Percentiles rank a stretch among this genome's conserved stretches.
phyloP scores from a whole-genome alignment of 2,797 vertebrate genomes.

The Malurus leucopterus region DNA sequence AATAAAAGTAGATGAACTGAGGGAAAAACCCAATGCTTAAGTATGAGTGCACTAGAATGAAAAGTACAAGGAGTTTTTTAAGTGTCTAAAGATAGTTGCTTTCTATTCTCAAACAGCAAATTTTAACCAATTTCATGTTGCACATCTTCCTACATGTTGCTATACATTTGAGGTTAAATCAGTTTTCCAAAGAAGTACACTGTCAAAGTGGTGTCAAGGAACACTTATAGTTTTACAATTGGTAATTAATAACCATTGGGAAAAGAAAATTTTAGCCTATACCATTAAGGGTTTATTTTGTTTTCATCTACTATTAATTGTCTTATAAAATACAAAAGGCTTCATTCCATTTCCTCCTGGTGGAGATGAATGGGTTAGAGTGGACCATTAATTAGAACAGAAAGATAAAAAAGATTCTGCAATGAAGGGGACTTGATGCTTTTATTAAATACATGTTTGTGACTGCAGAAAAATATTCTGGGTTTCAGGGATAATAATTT shows the following conservation, averaged over 20 bases:
- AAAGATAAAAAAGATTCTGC: neutral
- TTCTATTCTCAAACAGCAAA: neutral
- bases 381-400: neutral
- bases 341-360: neutral
- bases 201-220: neutral
- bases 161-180: neutral
- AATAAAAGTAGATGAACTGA: neutral
- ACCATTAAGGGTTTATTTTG: neutral
- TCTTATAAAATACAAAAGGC: neutral
- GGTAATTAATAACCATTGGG: neutral
- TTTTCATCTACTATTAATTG: neutral
- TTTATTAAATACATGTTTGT: neutral
- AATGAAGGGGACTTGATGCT: neutral
- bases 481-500: neutral
- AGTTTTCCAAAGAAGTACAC: neutral
- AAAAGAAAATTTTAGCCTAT: neutral
- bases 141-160: neutral
- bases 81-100: neutral
- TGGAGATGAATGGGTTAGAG: neutral
- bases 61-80: neutral
- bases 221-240: neutral
- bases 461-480: neutral
- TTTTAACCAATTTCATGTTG: neutral
- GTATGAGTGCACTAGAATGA: neutral
- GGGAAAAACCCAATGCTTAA: neutral